A percentile compares a stretch with the other conserved stretches of the same genome.
phyloP scores from a whole-genome alignment of 2,888 invertebrate genomes.

The Pinctada fucata region DNA sequence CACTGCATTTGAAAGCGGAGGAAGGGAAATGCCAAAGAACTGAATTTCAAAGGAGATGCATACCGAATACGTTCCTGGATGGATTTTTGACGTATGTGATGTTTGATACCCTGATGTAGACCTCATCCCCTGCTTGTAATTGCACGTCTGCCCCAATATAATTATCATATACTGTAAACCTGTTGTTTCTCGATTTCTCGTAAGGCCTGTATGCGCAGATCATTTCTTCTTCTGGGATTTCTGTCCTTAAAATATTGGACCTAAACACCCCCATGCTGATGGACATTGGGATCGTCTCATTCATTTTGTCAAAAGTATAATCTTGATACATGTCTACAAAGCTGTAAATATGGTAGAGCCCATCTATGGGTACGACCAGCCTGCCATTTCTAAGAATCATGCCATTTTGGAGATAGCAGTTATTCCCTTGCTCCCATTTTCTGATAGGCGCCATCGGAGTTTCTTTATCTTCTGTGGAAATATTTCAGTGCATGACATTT shows the following conservation, averaged over 20 bases:
- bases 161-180: slow-evolving; percentile 17
- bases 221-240: slow-evolving; percentile 11
- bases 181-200: slow-evolving; percentile 4
- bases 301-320: not conserved
- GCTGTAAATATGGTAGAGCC: slow-evolving; percentile 13
- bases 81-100: slow-evolving; percentile 24
- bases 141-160: slow-evolving; percentile 16
- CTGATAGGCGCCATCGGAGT: slow-evolving; percentile 1
- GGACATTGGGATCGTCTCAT: not conserved
- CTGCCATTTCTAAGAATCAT: slow-evolving; percentile 24
- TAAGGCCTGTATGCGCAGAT: slow-evolving; percentile 10
- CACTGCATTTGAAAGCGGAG: too few relatives aligned
- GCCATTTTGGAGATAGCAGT: slow-evolving; percentile 20
- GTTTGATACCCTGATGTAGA: slow-evolving; percentile 21
- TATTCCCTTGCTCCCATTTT: slow-evolving; percentile 19
- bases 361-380: slow-evolving; percentile 14
- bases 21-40: too few relatives aligned
- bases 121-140: slow-evolving; percentile 25
- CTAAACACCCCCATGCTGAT: slow-evolving; percentile 23
- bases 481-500: too few relatives aligned
- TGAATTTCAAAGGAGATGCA: slow-evolving; percentile 15
- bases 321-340: slow-evolving; percentile 17
- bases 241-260: slow-evolving; percentile 6
- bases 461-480: not conserved
- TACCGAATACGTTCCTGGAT: slow-evolving; percentile 23